Percentiles rank a stretch among this genome's conserved stretches.
These are phyloP conservation scores for Hyposoter didymator DNA, from an alignment of 2,888 invertebrate genomes.

Conservation along the genomic window DNA sequence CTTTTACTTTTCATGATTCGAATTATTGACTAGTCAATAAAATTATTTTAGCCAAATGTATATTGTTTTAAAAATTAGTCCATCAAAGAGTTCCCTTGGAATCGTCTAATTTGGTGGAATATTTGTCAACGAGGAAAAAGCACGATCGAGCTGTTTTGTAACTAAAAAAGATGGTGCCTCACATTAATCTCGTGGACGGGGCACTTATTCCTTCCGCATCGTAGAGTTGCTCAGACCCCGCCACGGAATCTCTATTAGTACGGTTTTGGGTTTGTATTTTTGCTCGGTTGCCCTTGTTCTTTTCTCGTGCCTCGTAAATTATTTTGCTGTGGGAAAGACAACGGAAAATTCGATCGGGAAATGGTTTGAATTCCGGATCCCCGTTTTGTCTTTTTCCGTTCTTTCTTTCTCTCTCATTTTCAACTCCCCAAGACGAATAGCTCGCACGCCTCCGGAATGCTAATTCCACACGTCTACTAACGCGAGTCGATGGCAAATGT, in stretches of 20 bases:
- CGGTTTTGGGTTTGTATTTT: conserved; percentile 51
- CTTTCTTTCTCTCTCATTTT: conserved; percentile 21
- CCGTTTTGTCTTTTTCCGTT: conserved; percentile 3
- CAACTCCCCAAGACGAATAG: conserved; percentile 77
- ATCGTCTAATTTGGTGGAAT: neutral
- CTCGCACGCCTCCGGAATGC: conserved; percentile 81
- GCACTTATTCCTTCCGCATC: conserved; percentile 32
- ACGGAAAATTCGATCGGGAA: conserved; percentile 81
- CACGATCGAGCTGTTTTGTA: neutral
- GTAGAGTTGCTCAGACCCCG: conserved; percentile 11
- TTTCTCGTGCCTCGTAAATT: conserved; percentile 75
- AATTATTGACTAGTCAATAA: neutral
- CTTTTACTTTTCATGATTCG: neutral
- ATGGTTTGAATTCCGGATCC: conserved; percentile 80
- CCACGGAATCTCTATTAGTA: conserved; percentile 62
- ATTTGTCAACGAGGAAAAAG: neutral
- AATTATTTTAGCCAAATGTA: neutral
- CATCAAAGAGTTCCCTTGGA: neutral
- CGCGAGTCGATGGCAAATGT: conserved; percentile 44
- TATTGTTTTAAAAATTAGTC: neutral
- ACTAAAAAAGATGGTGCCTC: neutral
- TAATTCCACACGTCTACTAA: conserved; percentile 74
- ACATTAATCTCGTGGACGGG: conserved; percentile 4
- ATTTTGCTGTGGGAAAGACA: conserved; percentile 73
- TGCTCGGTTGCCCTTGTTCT: conserved; percentile 40